phyloP scores from a whole-genome alignment of 2,797 vertebrate species.

The Orestias chungarensis region DNA sequence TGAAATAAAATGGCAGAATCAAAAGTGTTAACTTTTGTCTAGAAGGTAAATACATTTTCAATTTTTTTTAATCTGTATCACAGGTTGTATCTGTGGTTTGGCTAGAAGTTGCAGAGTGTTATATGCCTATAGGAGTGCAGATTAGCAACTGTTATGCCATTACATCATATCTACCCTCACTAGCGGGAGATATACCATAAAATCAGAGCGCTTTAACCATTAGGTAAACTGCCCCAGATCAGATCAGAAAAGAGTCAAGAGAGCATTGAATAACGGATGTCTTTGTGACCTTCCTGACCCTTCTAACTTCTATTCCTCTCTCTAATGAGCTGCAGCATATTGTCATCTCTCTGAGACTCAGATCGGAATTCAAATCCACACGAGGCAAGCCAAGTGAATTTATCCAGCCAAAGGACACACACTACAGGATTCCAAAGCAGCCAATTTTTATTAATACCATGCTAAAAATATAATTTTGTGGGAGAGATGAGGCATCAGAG shows the following conservation, averaged over 20 bases:
- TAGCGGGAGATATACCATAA: constrained; percentile 18
- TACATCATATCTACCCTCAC: background rate
- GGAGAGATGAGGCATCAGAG: constrained; percentile 53
- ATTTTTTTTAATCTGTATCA: constrained; percentile 1
- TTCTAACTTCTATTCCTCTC: constrained; percentile 46
- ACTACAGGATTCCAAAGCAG: constrained; percentile 35
- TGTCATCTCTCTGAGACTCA: constrained; percentile 52
- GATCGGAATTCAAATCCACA: constrained; percentile 55
- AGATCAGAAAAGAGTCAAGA: constrained; percentile 48
- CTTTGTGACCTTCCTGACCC: constrained; percentile 46
- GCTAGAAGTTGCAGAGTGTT: background rate
- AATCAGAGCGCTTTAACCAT: constrained; percentile 23
- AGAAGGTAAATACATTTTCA: background rate
- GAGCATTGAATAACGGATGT: constrained; percentile 44
- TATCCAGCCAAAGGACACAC: constrained; percentile 45
- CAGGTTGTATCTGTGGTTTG: background rate
- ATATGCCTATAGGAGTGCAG: background rate
- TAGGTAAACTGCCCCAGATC: constrained; percentile 27
- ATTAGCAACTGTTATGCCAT: background rate
- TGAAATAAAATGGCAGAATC: background rate
- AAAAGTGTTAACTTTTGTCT: background rate
- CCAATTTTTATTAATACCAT: constrained; percentile 31
- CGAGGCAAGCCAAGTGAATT: constrained; percentile 22
- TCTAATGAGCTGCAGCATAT: constrained; percentile 63
- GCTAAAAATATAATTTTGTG: constrained; percentile 63